Base-by-base conservation (phyloP, 2,113 vertebrate genomes). In the Menura novaehollandiae region DNA sequence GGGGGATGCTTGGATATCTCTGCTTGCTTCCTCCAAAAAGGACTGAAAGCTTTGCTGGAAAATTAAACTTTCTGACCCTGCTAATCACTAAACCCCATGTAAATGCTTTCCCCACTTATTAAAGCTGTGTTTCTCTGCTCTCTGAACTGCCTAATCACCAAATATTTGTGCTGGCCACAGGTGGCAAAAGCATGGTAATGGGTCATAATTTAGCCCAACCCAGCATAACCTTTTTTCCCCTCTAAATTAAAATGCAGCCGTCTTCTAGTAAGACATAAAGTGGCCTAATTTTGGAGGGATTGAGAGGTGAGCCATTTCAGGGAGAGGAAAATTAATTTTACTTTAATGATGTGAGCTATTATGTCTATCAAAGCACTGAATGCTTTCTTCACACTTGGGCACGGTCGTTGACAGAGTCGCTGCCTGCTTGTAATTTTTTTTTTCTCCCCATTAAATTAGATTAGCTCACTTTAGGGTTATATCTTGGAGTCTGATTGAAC, bases 401-500 rank as follows among this genome's bases (percentile, higher is more conserved):
- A 76, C 35, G 1, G 87, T 43, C 4, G 0, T 47, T 96, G 88
- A 77, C 85, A 91, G 87, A 82, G 71, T 71, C 91, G 26, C 53
- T 81, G 90, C 60, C 28, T 81, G 92, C 30, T 59, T 85, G 37
- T 63, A 56, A 60, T 8, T 41, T 46, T 41, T 68, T 75, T 37
- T n/a, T 46, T 9, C 0, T 3, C 20, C n/a, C 85, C 10, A 43
- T 94, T 96, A 95, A 96, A 97, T 97, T 95, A 96, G 76, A 96
- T 93, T 75, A 92, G 76, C 91, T 91, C 92, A 91, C 66, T 91
- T 89, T 46, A 92, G 83, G 80, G 73, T 94, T 88, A 39, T 87
- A 92, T 94, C 83, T 95, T 86, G 60, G 90, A 90, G 85, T 96
- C 83, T 93, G 95, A 93, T 94, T 96, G 92, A 96, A 94, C 95